Evolutionary conservation across 2,113 vertebrate species (phyloP).

Genomic region (Xenopus tropicalis): UCB_Xtro_10.0 CM004445.2:101618501-101619000

Average conservation of each 20-base stretch:
- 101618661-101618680: slow-evolving; percentile 56
- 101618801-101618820: not conserved
- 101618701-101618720: slow-evolving; percentile 55
- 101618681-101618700: slow-evolving; percentile 51
- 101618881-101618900: slow-evolving; percentile 49
- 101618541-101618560: slow-evolving; percentile 72
- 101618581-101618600: slow-evolving; percentile 64
- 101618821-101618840: not conserved
- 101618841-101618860: slow-evolving; percentile 46
- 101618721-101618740: slow-evolving; percentile 59
- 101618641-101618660: slow-evolving; percentile 55
- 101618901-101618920: not conserved
- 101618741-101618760: slow-evolving; percentile 62
- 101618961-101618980: no score
- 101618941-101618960: no score
- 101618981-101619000: no score
- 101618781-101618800: not conserved
- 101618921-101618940: not conserved
- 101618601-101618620: slow-evolving; percentile 56
- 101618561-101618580: slow-evolving; percentile 73
- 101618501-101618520: slow-evolving; percentile 78
- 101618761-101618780: slow-evolving; percentile 50
- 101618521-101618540: slow-evolving; percentile 81
- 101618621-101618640: slow-evolving; percentile 58
- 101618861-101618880: slow-evolving; percentile 53